These are phyloP conservation scores for Mamestra brassicae DNA, from an alignment of 2,888 invertebrate species.

Conservation along the genomic window DNA sequence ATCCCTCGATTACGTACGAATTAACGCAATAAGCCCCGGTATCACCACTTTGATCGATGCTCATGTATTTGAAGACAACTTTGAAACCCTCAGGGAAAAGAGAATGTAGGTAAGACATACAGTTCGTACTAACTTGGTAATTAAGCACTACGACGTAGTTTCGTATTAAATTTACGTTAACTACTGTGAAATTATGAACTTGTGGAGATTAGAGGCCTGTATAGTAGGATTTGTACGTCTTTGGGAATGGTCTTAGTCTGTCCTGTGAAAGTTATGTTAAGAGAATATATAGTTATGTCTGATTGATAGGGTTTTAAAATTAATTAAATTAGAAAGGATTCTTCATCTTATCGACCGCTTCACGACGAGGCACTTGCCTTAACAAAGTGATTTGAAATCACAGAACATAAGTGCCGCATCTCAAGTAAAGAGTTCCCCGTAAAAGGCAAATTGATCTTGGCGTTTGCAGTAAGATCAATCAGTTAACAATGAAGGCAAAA, in stretches of 20 bases:
- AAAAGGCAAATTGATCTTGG: too few relatives aligned
- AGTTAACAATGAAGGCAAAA: too few relatives aligned
- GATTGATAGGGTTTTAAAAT: slow-evolving; percentile 12
- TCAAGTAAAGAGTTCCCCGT: background rate
- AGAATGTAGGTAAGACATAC: slow-evolving; percentile 33
- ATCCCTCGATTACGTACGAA: slow-evolving; percentile 42
- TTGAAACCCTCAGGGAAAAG: slow-evolving; percentile 44
- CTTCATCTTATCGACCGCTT: background rate
- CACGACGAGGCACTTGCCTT: too few relatives aligned
- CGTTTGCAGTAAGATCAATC: background rate
- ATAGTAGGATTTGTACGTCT: slow-evolving; percentile 41
- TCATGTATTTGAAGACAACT: slow-evolving; percentile 46
- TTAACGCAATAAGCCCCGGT: slow-evolving; percentile 45
- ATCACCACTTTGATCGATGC: slow-evolving; percentile 50
- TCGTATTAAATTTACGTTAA: slow-evolving; percentile 61
- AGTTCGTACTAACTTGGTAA: slow-evolving; percentile 48
- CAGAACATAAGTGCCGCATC: background rate
- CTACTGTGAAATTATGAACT: slow-evolving; percentile 57
- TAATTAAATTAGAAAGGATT: background rate
- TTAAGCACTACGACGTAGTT: slow-evolving; percentile 47
- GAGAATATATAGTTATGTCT: slow-evolving; percentile 1
- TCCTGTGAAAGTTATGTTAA: slow-evolving; percentile 25
- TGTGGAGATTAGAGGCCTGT: slow-evolving; percentile 38
- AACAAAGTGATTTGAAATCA: background rate
- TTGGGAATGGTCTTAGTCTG: slow-evolving; percentile 17